Base-by-base conservation (phyloP, 2,113 vertebrate genomes). In the Hylia prasina region DNA sequence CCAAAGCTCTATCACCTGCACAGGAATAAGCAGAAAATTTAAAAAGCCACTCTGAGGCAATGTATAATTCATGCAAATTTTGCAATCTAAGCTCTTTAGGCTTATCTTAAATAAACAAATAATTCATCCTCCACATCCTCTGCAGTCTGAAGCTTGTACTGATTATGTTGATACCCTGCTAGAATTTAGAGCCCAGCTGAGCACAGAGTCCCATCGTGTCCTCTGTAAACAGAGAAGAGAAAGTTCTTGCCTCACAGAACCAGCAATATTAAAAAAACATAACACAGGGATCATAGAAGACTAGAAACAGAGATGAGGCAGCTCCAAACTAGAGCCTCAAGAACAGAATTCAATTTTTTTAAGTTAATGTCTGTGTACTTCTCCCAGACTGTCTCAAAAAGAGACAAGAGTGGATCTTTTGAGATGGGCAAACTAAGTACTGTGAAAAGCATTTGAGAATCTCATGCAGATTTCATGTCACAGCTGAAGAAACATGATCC, bases 91-190 rank as follows among this genome's bases (percentile, higher is more conserved):
- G 58, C 78, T 95, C 66, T 82, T 90, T 20, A 73, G 54, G 39
- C 35, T 90, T 93, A 90, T 77, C 79, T 78, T 83, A 93, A 76
- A 94, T 44, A 85, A 96, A 94, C 50, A 91, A 87, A 76, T 82
- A 87, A 91, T 66, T 91, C 63, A 77, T 50, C 50, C 42, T 93
- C 63, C 75, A 64, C 42, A 81, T 73, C 58, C 19, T 83, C 54
- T 54, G 68, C 58, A 77, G 63, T 47, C 27, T 77, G 42, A 96
- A 86, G 61, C 53, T 82, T 1, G 9, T 58, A 63, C 51, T 90
- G 93, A 89, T 82, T 68, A 84, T 28, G 37, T 40, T 82, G 76
- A 68, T 60, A 64, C 21, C 48, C 37, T 37, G 48, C 61, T 51
- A 89, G 63, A 87, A 87, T 44, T 64, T 28, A 47, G 72, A 96